phyloP scores from a whole-genome alignment of 2,113 vertebrate species.

The Microtus richardsoni region DNA sequence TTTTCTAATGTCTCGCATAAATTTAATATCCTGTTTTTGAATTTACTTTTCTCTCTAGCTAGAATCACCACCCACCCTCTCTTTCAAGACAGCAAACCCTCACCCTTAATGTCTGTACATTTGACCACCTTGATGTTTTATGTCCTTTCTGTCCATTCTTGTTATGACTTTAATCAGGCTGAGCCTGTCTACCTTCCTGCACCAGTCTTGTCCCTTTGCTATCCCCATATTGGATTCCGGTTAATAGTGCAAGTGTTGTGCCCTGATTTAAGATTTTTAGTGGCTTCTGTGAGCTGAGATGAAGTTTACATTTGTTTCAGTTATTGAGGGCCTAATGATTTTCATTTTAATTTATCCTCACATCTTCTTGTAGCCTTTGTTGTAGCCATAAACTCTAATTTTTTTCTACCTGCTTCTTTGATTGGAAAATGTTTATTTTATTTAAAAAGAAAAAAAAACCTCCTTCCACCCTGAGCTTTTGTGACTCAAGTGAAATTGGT shows the following conservation, averaged over 20 bases:
- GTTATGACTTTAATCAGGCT: background rate
- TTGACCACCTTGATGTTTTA: background rate
- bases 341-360: conserved; percentile 33
- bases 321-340: background rate
- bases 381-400: background rate
- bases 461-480: background rate
- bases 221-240: background rate
- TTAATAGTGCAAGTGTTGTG: background rate
- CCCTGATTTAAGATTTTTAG: background rate
- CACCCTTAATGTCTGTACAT: background rate
- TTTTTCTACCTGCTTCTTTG: conserved; percentile 7
- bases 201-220: background rate
- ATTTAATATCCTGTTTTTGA: background rate
- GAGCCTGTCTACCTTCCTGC: background rate
- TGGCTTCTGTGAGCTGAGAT: background rate
- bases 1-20: conserved; percentile 21
- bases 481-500: conserved; percentile 8
- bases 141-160: background rate
- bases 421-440: background rate
- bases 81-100: background rate
- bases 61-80: background rate
- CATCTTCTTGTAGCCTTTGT: background rate
- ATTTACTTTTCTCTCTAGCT: background rate
- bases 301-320: background rate
- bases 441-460: background rate